Evolutionary conservation across 1,140 invertebrate genomes (phyloP), one percentile per base, ranked within the genome.

Genomic region (Lineus longissimus): DNA sequence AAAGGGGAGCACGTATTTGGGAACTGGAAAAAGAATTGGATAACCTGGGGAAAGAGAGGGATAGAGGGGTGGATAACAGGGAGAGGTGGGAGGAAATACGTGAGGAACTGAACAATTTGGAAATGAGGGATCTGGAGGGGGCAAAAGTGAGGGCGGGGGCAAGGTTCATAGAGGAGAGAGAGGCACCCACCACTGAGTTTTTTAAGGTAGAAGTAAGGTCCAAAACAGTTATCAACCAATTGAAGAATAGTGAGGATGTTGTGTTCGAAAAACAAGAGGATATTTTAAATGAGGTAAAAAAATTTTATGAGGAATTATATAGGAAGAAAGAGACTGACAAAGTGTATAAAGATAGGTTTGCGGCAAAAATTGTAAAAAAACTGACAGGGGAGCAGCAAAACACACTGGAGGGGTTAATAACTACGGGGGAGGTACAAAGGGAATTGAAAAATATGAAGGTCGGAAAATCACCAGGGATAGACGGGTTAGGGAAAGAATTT

Each of bases 401-500:
- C 47, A 19, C 6, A 9, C n/a, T 51, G n/a, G 47, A 51, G n/a
- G 47, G n/a, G 6, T n/a, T n/a, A 7, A 51, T 51, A 7, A 51
- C 47, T 4, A 51, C 6, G 9, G n/a, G n/a, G 6, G 47, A 51
- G n/a, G n/a, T 51, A 7, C 25, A 23, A 7, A 51, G 25, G n/a
- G 47, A 6, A 7, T 27, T 51, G 25, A 51, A 19, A 9, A n/a
- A 51, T 6, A 51, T 51, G 47, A 51, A 51, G 25, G n/a, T 7
- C n/a, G 25, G 25, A 9, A 51, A 51, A n/a, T 4, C n/a, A 6
- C 47, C 47, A 9, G 47, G 47, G 4, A 6, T 27, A 51, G 47
- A 51, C 47, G 47, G 47, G 4, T 27, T 51, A n/a, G 19, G 19
- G 9, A 51, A 51, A n/a, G 47, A 51, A 51, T 51, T 51, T 51